Base-by-base conservation (phyloP, 2,888 invertebrate species). In the Apomyelois bistriatella region DNA sequence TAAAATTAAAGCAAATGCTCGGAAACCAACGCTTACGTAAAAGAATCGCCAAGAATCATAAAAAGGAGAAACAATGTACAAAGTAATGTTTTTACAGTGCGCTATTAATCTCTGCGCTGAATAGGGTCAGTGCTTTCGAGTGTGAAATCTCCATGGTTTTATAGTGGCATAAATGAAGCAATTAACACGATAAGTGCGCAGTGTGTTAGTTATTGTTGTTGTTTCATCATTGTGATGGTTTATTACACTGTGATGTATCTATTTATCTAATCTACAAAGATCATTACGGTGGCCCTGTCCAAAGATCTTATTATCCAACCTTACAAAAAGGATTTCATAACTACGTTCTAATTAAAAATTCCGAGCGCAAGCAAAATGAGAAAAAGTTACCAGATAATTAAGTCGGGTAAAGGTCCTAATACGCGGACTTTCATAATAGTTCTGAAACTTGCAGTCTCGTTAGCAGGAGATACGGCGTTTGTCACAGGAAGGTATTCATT, bases 381-480 rank as follows among this genome's bases (percentile, higher is more conserved):
- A 67, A 67, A 62, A 66, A 66, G 65, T 64, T 58, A 62, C 57
- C 58, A 59, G 53, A 60, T 70, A 70, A 72, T 74, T 68, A 72
- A 65, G 61, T 57, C 55, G 54, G 54, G 53, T 42, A 58, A 61
- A 61, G 57, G 54, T 58, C 52, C 56, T 59, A 60, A 64, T 66
- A 64, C 55, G 62, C 48, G 41, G 58, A 58, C 57, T 57, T 58
- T 59, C 56, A 61, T 62, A 64, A 58, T 62, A 58, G 60, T 57
- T 59, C 55, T 70, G 63, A 67, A 65, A 70, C 70, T 69, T 67
- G 68, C 66, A 66, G 65, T 66, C 75, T 80, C 73, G 74, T 82
- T 79, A 77, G 70, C 57, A 60, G 42, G 52, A 62, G 66, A 67
- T 66, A 66, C 55, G 60, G 48, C 54, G 61, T 70, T 68, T 73